These are phyloP conservation scores for Papilio polyxenes DNA, from an alignment of 1,140 invertebrate species.

Conservation along the genomic window DNA sequence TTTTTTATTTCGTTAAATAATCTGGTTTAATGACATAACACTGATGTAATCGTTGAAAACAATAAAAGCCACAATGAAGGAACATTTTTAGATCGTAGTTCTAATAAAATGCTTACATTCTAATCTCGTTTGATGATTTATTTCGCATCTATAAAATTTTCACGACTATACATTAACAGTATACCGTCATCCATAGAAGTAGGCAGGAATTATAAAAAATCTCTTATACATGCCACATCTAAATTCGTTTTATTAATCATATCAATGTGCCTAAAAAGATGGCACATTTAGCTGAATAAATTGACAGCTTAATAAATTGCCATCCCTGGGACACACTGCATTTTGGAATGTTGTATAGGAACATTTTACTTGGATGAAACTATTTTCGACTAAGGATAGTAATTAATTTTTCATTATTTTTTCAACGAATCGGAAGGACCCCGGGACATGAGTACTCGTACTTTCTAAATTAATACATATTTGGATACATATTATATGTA, in stretches of 20 bases:
- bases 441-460: neutral
- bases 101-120: neutral
- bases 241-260: neutral
- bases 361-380: no score
- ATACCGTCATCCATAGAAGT: neutral
- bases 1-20: neutral
- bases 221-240: no score
- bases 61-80: slow-evolving; percentile 15
- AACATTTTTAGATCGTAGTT: slow-evolving; percentile 12
- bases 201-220: neutral
- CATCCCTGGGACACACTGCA: no score
- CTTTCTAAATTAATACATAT: neutral
- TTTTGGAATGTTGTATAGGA: no score
- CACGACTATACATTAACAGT: neutral
- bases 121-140: slow-evolving; percentile 23
- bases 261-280: neutral
- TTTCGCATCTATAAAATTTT: slow-evolving; percentile 5
- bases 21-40: neutral
- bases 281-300: neutral
- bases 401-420: neutral
- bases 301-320: no score
- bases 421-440: neutral
- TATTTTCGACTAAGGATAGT: no score
- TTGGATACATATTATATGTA: neutral
- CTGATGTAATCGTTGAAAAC: slow-evolving; percentile 22